Conservation (phyloP, 1,140 invertebrate genomes). For the Harlomillsia oculata region DNA sequence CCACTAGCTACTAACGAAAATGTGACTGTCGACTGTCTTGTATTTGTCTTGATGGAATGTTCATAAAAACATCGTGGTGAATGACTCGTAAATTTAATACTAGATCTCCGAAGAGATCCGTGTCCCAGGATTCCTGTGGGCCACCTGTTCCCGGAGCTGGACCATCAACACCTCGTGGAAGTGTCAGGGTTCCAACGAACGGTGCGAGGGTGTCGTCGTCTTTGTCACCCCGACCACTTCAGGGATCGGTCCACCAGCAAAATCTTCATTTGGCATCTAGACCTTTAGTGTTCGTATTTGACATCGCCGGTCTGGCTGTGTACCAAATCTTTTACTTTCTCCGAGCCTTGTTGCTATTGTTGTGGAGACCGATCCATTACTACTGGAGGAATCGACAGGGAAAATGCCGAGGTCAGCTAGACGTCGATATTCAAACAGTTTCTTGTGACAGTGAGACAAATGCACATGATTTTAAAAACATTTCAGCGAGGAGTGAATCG, state of each 20-base stretch:
- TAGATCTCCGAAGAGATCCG: constrained; percentile 22
- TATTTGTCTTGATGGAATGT: too few relatives aligned
- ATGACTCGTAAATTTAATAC: constrained; percentile 23
- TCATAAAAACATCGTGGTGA: constrained; percentile 7
- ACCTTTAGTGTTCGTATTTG: constrained; percentile 27
- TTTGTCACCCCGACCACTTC: background rate
- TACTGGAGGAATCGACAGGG: constrained; percentile 26
- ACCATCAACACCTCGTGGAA: background rate
- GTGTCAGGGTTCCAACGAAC: background rate
- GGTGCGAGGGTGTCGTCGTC: background rate
- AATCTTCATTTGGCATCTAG: constrained; percentile 31
- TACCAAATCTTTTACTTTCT: constrained; percentile 27
- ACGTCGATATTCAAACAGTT: background rate
- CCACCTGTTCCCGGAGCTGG: background rate
- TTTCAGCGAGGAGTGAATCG: constrained; percentile 10
- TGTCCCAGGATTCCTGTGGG: constrained; percentile 10
- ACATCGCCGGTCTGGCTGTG: constrained; percentile 24
- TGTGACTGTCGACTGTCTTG: too few relatives aligned
- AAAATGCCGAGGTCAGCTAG: constrained; percentile 26
- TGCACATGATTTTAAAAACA: constrained; percentile 4
- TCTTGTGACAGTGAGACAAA: constrained; percentile 2
- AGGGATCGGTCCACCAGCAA: constrained; percentile 27
- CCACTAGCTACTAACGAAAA: too few relatives aligned
- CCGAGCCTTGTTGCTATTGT: constrained; percentile 24
- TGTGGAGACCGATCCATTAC: constrained; percentile 26